Percentiles rank a stretch among this genome's conserved stretches.
These are phyloP conservation scores for Nephrotoma flavescens DNA, from an alignment of 2,888 invertebrate species.

Conservation along the genomic window DNA sequence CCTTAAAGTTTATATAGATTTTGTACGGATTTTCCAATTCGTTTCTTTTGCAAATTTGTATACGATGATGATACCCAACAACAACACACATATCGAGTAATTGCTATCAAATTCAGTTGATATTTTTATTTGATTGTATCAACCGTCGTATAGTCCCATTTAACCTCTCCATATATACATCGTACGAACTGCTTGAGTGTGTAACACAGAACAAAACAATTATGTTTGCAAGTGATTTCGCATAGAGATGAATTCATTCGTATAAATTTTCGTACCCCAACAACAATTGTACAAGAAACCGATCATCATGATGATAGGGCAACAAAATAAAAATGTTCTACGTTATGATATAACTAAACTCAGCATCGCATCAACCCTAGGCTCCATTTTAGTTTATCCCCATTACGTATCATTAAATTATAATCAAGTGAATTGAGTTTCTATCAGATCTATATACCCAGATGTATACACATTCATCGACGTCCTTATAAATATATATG, in stretches of 20 bases:
- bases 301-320: not conserved
- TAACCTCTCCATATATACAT: not conserved
- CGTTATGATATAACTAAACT: not conserved
- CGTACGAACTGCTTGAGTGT: not conserved
- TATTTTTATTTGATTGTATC: not conserved
- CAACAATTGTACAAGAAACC: not conserved
- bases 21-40: not conserved
- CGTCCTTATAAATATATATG: not conserved
- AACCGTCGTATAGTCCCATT: not conserved
- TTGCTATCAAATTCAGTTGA: not conserved
- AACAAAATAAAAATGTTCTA: not conserved
- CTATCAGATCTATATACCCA: not conserved
- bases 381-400: not conserved
- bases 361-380: not conserved
- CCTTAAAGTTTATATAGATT: not conserved
- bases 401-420: not conserved
- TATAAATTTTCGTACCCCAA: not conserved
- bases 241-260: not conserved
- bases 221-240: not conserved
- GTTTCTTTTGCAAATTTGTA: not conserved
- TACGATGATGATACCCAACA: not conserved
- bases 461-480: not conserved
- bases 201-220: not conserved
- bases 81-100: not conserved
- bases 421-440: not conserved